Percentiles rank a stretch among this genome's conserved stretches.
phyloP scores from a whole-genome alignment of 53 echinoderm and acorn worm genomes.

The Paelopatides confundens region DNA sequence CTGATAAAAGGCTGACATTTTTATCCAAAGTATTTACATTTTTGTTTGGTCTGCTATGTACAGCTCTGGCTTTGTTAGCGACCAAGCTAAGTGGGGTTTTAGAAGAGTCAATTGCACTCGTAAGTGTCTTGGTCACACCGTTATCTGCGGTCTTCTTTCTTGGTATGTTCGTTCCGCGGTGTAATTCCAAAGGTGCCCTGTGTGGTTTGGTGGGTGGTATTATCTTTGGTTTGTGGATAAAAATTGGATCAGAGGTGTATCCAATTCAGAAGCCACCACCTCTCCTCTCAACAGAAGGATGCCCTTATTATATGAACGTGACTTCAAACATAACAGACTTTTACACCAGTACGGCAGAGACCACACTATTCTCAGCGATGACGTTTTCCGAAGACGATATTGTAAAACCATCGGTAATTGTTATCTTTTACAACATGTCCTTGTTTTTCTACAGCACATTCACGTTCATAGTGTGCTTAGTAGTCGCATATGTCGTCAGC shows the following conservation, averaged over 20 bases:
- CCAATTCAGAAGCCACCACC: background rate
- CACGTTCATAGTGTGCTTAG: background rate
- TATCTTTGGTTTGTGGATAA: slow-evolving; percentile 11
- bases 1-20: slow-evolving; percentile 2
- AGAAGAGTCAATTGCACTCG: slow-evolving; percentile 1
- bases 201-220: background rate
- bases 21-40: background rate
- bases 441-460: slow-evolving; percentile 11
- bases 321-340: background rate
- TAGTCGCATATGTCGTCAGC: background rate
- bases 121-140: background rate
- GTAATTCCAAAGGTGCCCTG: slow-evolving; percentile 24
- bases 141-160: slow-evolving; percentile 24
- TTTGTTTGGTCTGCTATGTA: background rate
- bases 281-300: background rate
- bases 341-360: background rate
- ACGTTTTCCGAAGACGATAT: background rate
- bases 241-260: slow-evolving; percentile 23
- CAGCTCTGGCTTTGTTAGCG: slow-evolving; percentile 3
- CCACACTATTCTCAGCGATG: background rate
- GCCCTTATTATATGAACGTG: background rate
- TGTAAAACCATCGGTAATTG: background rate
- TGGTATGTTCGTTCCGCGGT: slow-evolving; percentile 18
- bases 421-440: slow-evolving; percentile 27
- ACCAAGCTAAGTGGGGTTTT: slow-evolving; percentile 32